Evolutionary conservation across 1,140 invertebrate species (phyloP), one percentile per base, ranked within the genome.

Genomic region (Drosophila prosaltans): DNA sequence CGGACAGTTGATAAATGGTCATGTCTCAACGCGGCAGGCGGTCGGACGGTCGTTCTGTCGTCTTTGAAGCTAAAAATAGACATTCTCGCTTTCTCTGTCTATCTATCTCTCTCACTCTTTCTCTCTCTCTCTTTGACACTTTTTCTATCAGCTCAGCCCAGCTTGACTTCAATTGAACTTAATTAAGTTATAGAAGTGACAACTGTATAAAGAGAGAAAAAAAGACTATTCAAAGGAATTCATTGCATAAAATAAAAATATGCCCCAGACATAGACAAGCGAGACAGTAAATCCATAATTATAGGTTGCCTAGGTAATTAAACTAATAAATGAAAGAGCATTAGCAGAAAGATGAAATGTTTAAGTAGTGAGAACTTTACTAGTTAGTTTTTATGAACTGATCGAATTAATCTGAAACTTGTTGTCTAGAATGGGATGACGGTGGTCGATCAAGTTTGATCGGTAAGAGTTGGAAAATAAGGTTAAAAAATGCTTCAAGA

Each of bases 111-210:
- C 28, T 30, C 28, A 2, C 28, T 30, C 28, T 3, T 3, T 30
- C 28, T 30, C 0, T 30, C 28, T 30, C 28, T 30, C 28, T 30
- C 0, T 30, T 30, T 30, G 28, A 0, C 28, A 30, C 28, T 30
- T 30, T 30, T 9, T 51, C 45, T 10, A 26, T 51, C 2, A 51
- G 45, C 45, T 26, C 3, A 51, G 21, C 21, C 7, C 45, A 51
- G 45, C 21, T 51, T 51, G 21, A 51, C 45, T 51, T 51, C 21
- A 9, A 51, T 51, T 24, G 8, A 51, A 51, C 45, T 51, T 51
- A 51, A 51, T 51, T 51, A 51, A 51, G 8, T 51, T 51, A 26
- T 51, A 51, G 45, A 51, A 51, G 45, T 51, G 45, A 51, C 45
- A 51, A 26, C 45, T 3, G 45, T 26, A 21, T 10, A 24, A 24